Evolutionary conservation across 2,113 vertebrate genomes (phyloP).

Genomic region (Aptenodytes patagonicus): DNA sequence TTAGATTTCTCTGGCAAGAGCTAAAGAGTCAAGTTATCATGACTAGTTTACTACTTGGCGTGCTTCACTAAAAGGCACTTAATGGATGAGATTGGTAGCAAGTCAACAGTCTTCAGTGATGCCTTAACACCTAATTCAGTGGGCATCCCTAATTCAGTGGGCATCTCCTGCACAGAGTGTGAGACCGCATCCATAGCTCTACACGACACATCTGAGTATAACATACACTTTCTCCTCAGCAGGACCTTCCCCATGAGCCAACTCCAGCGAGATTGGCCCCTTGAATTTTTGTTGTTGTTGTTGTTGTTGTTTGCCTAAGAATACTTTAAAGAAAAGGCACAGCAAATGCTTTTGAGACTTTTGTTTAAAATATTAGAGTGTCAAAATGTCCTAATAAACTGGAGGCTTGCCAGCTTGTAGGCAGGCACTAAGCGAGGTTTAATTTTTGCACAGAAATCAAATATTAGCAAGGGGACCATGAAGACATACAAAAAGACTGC

Average conservation of each 20-base stretch:
- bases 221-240: neutral
- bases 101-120: neutral
- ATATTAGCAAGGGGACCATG: slow-evolving; percentile 28
- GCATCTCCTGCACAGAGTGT: neutral
- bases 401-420: neutral
- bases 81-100: neutral
- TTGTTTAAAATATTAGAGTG: neutral
- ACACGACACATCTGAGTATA: neutral
- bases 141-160: neutral
- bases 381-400: slow-evolving; percentile 11
- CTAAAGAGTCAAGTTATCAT: neutral
- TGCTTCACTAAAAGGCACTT: neutral
- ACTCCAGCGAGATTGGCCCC: accelerated
- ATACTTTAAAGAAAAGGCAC: neutral
- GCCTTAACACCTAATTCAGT: neutral
- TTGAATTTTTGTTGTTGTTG: neutral
- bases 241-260: neutral
- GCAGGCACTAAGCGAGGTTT: neutral
- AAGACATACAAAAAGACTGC: neutral
- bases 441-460: slow-evolving; percentile 27
- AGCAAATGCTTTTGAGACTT: neutral
- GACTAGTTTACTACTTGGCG: neutral
- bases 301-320: neutral
- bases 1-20: slow-evolving; percentile 40
- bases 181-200: neutral